phyloP scores from a whole-genome alignment of 1,140 invertebrate genomes.

The Nomia melanderi region DNA sequence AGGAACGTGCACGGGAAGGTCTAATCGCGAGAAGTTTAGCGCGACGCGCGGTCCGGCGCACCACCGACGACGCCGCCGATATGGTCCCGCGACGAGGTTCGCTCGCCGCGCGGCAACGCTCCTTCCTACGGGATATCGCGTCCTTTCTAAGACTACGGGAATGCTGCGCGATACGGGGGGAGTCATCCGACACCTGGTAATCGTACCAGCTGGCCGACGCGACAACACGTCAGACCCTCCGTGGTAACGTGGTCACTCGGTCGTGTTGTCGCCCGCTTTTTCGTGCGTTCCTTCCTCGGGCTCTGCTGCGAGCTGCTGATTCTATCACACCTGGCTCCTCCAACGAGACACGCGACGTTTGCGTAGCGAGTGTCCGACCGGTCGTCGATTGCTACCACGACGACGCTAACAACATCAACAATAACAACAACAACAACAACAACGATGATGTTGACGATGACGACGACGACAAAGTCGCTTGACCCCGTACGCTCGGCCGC shows the following conservation, averaged over 20 bases:
- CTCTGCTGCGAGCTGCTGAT: slow-evolving; percentile 8
- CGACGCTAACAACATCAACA: no score
- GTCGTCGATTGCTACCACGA: no score
- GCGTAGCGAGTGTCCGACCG: no score
- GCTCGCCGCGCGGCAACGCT: slow-evolving; percentile 38
- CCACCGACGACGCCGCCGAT: slow-evolving; percentile 61
- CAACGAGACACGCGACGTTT: background rate
- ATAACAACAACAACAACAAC: no score
- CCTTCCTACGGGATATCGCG: slow-evolving; percentile 60
- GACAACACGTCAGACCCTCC: slow-evolving; percentile 36
- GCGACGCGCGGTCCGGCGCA: slow-evolving; percentile 61
- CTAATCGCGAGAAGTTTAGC: slow-evolving; percentile 44
- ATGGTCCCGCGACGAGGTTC: slow-evolving; percentile 48
- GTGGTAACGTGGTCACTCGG: background rate
- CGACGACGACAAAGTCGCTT: no score
- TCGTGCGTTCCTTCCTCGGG: slow-evolving; percentile 4
- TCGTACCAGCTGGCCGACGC: slow-evolving; percentile 56
- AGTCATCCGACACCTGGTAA: slow-evolving; percentile 77
- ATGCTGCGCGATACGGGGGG: slow-evolving; percentile 61
- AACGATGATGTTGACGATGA: no score
- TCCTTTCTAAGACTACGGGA: slow-evolving; percentile 76
- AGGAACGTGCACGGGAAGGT: slow-evolving; percentile 56
- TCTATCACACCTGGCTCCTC: background rate
- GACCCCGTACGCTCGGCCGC: no score
- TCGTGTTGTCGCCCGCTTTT: background rate